Percentiles rank a stretch among this genome's conserved stretches.
Conservation (phyloP, 2,797 vertebrate species). For the Spinibarbus caldwelli region DNA sequence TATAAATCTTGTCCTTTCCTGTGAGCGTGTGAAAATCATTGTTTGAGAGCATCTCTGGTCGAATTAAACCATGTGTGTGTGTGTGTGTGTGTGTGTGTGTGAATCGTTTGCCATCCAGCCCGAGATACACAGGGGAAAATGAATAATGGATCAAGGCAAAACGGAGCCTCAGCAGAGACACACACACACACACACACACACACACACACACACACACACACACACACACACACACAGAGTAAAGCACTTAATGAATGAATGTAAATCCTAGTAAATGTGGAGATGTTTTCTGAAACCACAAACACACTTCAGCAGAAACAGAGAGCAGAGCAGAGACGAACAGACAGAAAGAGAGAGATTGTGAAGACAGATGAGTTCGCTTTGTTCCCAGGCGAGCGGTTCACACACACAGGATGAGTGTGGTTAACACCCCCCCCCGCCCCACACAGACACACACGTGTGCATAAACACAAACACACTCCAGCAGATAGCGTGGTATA, state of each 20-base stretch:
- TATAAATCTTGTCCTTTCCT: slow-evolving; percentile 26
- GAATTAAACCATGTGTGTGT: neutral
- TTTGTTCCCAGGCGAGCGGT: slow-evolving; percentile 79
- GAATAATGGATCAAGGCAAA: slow-evolving; percentile 81
- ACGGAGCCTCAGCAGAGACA: slow-evolving; percentile 68
- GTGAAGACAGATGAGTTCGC: slow-evolving; percentile 11
- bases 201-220: slow-evolving; percentile 26
- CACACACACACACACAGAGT: slow-evolving; percentile 4
- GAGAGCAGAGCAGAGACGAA: slow-evolving; percentile 32
- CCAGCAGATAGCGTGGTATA: neutral
- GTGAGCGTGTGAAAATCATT: slow-evolving; percentile 18
- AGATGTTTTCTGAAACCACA: slow-evolving; percentile 16
- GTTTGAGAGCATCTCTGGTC: slow-evolving; percentile 9
- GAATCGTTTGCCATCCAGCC: slow-evolving; percentile 16
- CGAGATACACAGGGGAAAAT: slow-evolving; percentile 67
- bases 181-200: neutral
- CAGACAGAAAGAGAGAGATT: slow-evolving; percentile 27
- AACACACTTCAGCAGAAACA: slow-evolving; percentile 43
- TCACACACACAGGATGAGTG: slow-evolving; percentile 76
- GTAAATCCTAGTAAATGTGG: slow-evolving; percentile 25
- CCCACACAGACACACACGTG: slow-evolving; percentile 29
- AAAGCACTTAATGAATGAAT: neutral
- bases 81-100: slow-evolving; percentile 21
- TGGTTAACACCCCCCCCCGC: slow-evolving; percentile 65
- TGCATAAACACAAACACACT: neutral